Evolutionary conservation across 2,888 invertebrate species (phyloP).

Genomic region (Nomada flava): DNA sequence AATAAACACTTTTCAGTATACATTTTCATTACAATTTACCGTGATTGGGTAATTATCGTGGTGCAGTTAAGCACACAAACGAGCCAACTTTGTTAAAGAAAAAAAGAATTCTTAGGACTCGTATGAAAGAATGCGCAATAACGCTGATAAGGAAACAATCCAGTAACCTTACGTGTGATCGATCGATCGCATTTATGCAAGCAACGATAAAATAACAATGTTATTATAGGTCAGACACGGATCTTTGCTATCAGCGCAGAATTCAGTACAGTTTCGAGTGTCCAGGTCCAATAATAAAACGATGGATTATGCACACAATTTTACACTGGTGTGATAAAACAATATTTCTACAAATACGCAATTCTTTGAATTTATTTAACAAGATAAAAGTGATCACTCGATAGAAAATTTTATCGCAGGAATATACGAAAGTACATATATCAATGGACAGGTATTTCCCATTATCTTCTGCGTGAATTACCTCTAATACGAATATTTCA

Average conservation of each 20-base stretch:
- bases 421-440: background rate
- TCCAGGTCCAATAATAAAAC: background rate
- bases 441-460: background rate
- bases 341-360: background rate
- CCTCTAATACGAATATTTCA: too few relatives aligned
- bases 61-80: background rate
- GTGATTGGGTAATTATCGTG: background rate
- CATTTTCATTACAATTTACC: too few relatives aligned
- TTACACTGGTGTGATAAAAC: background rate
- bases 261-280: background rate
- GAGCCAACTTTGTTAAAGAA: background rate
- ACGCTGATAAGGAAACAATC: constrained; percentile 31
- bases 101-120: background rate
- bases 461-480: too few relatives aligned
- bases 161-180: background rate
- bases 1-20: too few relatives aligned
- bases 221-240: background rate
- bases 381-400: background rate
- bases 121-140: constrained; percentile 20
- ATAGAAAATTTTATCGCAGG: background rate
- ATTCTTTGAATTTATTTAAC: background rate
- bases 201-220: constrained; percentile 13
- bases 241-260: background rate
- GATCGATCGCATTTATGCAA: constrained; percentile 1
- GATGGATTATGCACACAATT: background rate